Base-by-base conservation (phyloP, 2,888 invertebrate species). In the Drosophila anomalata region DNA sequence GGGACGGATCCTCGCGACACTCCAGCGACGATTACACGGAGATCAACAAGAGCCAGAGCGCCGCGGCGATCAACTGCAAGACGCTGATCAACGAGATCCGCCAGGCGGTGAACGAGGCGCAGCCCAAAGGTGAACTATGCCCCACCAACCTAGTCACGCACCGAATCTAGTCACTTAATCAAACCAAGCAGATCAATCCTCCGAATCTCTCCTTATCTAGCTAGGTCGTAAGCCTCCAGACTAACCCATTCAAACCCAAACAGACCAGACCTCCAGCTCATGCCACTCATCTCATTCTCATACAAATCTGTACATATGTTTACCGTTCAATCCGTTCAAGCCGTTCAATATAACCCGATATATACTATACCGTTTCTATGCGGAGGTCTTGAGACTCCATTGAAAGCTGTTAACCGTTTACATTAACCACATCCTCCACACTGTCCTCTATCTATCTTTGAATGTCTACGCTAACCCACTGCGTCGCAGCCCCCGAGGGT, bases 101-200 rank as follows among this genome's bases (percentile, higher is more conserved):
- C 75, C 96, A 96, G 92, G 96, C 97, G 84, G 97, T 97, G 88
- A 96, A 95, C 92, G 96, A 97, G 92, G 96, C 96, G 78, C 96
- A 96, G 93, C 96, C 96, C 76, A 94, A 96, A 95, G 96, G 96
- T 96, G 92, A 90, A 88, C 73, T 77, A 83, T 76, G 46, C 53
- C 67, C 61, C 36, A 75, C 71, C 60, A 20, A 44, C 6, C 14
- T 14, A 41, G 8, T 41, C 41, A 36, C 9, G 44, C 9, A 44
- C 44, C 44, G 44, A 60, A 68, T 22, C 56, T 46, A 67, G 61
- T 50, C 53, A 66, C 44, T 47, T 41, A 46, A 65, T 24, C 54
- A 62, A 69, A 36, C 65, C 57, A 48, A 60, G 44, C 70, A 74
- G 69, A 58, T 60, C 65, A 77, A 76, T 52, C 56, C 65, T 42